phyloP scores from a whole-genome alignment of 2,113 vertebrate species.

The Oryzias javanicus region DNA sequence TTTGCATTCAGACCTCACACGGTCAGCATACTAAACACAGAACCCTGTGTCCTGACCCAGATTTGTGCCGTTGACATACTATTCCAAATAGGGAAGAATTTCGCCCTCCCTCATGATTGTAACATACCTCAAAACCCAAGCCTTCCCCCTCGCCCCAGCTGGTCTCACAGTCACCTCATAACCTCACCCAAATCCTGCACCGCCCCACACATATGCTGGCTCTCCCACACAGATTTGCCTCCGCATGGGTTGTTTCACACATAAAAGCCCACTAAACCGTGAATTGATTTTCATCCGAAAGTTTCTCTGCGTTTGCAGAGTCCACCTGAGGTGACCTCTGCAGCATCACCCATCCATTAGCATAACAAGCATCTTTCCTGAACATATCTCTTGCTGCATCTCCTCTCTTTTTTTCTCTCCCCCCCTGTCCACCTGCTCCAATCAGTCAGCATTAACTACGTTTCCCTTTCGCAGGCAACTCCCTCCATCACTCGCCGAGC shows the following conservation, averaged over 20 bases:
- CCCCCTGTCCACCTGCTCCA: conserved; percentile 42
- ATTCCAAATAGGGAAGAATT: conserved; percentile 54
- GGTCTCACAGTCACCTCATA: conserved; percentile 54
- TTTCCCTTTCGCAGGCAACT: conserved; percentile 60
- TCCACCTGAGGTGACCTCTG: conserved; percentile 53
- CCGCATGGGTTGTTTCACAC: conserved; percentile 44
- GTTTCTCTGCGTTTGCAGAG: conserved; percentile 33
- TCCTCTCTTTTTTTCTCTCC: conserved; percentile 30
- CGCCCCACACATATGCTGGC: conserved; percentile 55
- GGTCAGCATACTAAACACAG: conserved; percentile 75
- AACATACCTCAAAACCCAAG: conserved; percentile 23
- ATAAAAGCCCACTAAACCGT: conserved; percentile 11
- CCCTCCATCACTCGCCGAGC: conserved; percentile 57
- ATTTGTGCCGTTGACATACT: conserved; percentile 74
- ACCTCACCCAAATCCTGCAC: conserved; percentile 50
- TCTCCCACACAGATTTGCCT: conserved; percentile 63
- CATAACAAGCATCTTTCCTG: conserved; percentile 62
- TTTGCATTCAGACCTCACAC: conserved; percentile 67
- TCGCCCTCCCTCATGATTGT: background rate
- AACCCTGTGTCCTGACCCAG: conserved; percentile 73
- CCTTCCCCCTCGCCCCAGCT: conserved; percentile 42
- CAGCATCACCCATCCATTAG: conserved; percentile 51
- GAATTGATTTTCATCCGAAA: conserved; percentile 20
- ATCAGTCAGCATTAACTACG: conserved; percentile 70
- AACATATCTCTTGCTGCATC: conserved; percentile 53